These are phyloP conservation scores for Stichopus horrens DNA, from an alignment of 53 echinoderm and acorn worm species.

Conservation along the genomic window DNA sequence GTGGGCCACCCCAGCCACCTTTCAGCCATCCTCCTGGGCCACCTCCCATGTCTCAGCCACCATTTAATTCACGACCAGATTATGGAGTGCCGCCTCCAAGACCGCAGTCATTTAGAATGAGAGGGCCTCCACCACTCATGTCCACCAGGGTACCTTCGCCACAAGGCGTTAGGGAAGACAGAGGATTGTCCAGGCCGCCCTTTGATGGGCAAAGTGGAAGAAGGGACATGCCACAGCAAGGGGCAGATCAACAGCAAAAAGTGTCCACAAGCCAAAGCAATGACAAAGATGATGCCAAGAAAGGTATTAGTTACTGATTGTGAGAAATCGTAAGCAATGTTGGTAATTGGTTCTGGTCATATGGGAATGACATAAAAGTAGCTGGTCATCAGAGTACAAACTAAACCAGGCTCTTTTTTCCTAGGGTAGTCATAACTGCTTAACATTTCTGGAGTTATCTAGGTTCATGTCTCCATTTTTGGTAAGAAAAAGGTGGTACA, in stretches of 20 bases:
- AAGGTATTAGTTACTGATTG: not conserved
- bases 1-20: constrained; percentile 13
- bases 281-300: constrained; percentile 6
- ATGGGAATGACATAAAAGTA: too few relatives aligned
- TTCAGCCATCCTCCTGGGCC: not conserved
- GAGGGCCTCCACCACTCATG: constrained; percentile 40
- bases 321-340: too few relatives aligned
- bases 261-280: not conserved
- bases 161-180: constrained; percentile 25
- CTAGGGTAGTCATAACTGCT: too few relatives aligned
- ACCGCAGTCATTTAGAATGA: constrained; percentile 38
- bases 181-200: not conserved
- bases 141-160: constrained; percentile 23
- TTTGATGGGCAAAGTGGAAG: constrained; percentile 27
- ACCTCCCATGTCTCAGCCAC: constrained; percentile 19
- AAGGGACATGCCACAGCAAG: constrained; percentile 17
- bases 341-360: too few relatives aligned
- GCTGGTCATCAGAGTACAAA: too few relatives aligned
- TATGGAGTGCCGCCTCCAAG: constrained; percentile 38
- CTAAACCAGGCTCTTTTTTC: too few relatives aligned
- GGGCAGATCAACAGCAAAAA: constrained; percentile 3
- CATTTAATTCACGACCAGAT: constrained; percentile 21
- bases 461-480: too few relatives aligned
- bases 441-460: too few relatives aligned
- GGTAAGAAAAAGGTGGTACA: too few relatives aligned